Conservation (phyloP, 2,888 invertebrate species). For the Athrips mouffetella region DNA sequence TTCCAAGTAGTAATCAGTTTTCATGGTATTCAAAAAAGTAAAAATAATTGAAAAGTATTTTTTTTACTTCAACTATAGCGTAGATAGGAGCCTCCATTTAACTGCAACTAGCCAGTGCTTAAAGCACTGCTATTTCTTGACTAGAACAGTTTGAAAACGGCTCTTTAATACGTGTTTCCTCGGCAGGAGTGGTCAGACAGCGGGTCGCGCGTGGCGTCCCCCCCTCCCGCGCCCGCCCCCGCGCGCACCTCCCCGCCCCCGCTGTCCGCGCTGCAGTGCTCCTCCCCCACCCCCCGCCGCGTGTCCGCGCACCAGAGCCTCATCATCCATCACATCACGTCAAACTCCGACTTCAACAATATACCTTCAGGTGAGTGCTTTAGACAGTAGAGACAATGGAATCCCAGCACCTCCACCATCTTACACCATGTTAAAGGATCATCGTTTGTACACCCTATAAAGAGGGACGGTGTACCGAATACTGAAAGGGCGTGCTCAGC, state of each 20-base stretch:
- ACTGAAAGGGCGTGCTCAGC: background rate
- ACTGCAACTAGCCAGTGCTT: too few species aligned
- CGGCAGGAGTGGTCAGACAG: conserved; percentile 57
- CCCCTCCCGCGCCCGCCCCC: background rate
- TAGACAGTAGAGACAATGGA: too few species aligned
- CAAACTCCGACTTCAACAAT: conserved; percentile 72
- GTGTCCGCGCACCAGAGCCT: conserved; percentile 71
- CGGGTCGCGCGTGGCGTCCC: conserved; percentile 50
- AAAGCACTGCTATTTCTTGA: background rate
- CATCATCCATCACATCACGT: conserved; percentile 73
- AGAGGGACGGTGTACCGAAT: background rate
- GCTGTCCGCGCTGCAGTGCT: conserved; percentile 71
- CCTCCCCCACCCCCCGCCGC: conserved; percentile 69
- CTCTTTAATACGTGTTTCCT: background rate
- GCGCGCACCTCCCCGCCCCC: conserved; percentile 57
- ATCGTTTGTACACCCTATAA: too few species aligned
- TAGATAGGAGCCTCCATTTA: too few species aligned
- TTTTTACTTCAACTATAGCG: too few species aligned
- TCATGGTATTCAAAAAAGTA: too few species aligned
- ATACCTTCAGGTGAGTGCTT: conserved; percentile 63
- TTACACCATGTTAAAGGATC: too few species aligned
- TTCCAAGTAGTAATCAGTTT: too few species aligned
- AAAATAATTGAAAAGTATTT: too few species aligned
- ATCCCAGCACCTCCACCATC: too few species aligned
- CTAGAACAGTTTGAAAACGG: background rate